A percentile compares a stretch with the other conserved stretches of the same genome.
Evolutionary conservation across 2,113 vertebrate species (phyloP).

Genomic region (Ovis canadensis): DNA sequence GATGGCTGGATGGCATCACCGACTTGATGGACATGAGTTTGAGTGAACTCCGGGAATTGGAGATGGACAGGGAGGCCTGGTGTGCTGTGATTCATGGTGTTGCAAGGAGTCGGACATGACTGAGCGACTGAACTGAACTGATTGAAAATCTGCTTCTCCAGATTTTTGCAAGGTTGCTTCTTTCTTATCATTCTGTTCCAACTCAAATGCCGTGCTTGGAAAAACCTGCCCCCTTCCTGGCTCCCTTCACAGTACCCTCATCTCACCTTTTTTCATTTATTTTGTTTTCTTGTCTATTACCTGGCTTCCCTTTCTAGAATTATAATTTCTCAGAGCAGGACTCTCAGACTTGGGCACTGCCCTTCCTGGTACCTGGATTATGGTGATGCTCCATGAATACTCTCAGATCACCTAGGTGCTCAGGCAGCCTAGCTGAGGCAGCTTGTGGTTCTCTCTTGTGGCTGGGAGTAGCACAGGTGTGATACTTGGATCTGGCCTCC

Average conservation of each 20-base stretch:
- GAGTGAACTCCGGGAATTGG: too few species aligned
- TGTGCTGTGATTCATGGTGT: accelerated
- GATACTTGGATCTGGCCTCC: background rate
- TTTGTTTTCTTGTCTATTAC: background rate
- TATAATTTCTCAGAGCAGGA: background rate
- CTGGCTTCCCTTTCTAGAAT: background rate
- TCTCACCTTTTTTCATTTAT: background rate
- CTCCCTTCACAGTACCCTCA: background rate
- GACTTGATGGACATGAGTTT: too few species aligned
- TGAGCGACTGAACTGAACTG: too few species aligned
- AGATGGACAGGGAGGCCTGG: too few species aligned
- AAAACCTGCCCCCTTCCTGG: background rate
- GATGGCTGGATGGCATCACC: too few species aligned
- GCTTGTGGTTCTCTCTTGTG: background rate
- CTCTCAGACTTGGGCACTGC: background rate
- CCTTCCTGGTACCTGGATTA: background rate
- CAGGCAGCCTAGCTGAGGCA: background rate
- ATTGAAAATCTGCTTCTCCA: background rate
- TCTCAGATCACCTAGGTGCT: background rate
- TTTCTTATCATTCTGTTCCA: background rate
- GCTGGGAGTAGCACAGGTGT: background rate
- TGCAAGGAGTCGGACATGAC: too few species aligned
- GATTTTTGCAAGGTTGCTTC: background rate
- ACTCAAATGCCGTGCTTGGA: background rate
- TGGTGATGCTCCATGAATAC: background rate